Evolutionary conservation across 1,140 invertebrate genomes (phyloP).

Genomic region (Aphidius ervi): DNA sequence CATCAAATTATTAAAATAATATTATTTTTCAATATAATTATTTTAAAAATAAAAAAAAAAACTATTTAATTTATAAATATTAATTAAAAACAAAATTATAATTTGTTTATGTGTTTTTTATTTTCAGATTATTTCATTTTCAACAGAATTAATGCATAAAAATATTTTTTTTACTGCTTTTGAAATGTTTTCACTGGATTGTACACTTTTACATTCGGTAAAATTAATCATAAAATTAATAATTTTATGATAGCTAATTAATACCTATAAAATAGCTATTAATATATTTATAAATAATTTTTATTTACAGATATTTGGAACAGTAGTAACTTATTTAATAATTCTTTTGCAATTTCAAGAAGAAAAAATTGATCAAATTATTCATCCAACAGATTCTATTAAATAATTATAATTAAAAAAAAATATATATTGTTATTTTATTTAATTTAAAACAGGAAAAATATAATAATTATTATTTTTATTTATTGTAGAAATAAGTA

Average conservation of each 20-base stretch:
- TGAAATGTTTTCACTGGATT: constrained; percentile 29
- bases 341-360: constrained; percentile 30
- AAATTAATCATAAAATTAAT: constrained; percentile 17
- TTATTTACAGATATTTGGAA: constrained; percentile 26
- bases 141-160: constrained; percentile 24
- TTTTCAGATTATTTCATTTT: constrained; percentile 25
- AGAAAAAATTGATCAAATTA: too few species aligned
- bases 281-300: constrained; percentile 3
- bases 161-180: constrained; percentile 31
- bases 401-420: too few species aligned
- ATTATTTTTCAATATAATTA: too few species aligned
- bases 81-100: too few species aligned
- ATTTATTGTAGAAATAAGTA: background rate
- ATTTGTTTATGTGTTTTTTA: too few species aligned
- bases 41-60: too few species aligned
- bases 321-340: constrained; percentile 27
- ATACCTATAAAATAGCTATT: background rate
- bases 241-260: background rate
- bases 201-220: constrained; percentile 29
- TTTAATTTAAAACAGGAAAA: background rate
- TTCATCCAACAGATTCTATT: too few species aligned
- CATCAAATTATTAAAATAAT: too few species aligned
- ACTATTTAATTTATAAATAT: too few species aligned
- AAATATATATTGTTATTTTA: too few species aligned
- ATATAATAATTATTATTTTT: background rate